A percentile compares a stretch with the other conserved stretches of the same genome.
Conservation (phyloP, 2,888 invertebrate genomes). For the Perizoma flavofasciatum region DNA sequence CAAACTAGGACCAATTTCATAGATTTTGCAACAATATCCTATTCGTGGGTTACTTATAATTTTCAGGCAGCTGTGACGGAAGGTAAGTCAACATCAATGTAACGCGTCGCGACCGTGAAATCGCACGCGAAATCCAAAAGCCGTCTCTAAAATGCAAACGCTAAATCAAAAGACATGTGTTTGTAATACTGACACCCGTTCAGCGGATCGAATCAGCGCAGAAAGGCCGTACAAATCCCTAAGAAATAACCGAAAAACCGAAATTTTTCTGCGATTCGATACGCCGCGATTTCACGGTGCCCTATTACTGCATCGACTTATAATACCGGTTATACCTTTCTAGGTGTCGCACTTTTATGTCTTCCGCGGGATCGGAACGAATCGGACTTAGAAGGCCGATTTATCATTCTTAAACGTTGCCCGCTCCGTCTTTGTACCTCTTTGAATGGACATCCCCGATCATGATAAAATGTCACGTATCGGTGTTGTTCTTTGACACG, state of each 20-base stretch:
- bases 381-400: slow-evolving; percentile 73
- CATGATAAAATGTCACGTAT: slow-evolving; percentile 75
- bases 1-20: slow-evolving; percentile 27
- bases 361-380: slow-evolving; percentile 72
- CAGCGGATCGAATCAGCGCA: slow-evolving; percentile 77
- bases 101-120: slow-evolving; percentile 78
- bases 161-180: slow-evolving; percentile 81
- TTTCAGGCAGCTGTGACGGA: slow-evolving; percentile 79
- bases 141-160: slow-evolving; percentile 61
- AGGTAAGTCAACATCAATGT: slow-evolving; percentile 84
- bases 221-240: slow-evolving; percentile 83
- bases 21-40: slow-evolving; percentile 30
- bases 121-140: slow-evolving; percentile 78
- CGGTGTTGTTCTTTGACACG: slow-evolving; percentile 59
- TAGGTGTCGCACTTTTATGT: slow-evolving; percentile 73
- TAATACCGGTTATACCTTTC: slow-evolving; percentile 31
- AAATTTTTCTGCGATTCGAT: slow-evolving; percentile 83
- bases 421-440: slow-evolving; percentile 56
- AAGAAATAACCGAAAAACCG: slow-evolving; percentile 85
- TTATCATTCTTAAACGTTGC: slow-evolving; percentile 80
- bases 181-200: slow-evolving; percentile 81
- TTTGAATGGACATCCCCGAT: slow-evolving; percentile 74
- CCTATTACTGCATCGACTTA: slow-evolving; percentile 63
- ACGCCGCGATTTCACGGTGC: slow-evolving; percentile 77
- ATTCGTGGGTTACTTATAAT: slow-evolving; percentile 43